Evolutionary conservation across 2,797 vertebrate species (phyloP), one percentile per base, ranked within the genome.

Genomic region (Sebastes steindachneri): DNA sequence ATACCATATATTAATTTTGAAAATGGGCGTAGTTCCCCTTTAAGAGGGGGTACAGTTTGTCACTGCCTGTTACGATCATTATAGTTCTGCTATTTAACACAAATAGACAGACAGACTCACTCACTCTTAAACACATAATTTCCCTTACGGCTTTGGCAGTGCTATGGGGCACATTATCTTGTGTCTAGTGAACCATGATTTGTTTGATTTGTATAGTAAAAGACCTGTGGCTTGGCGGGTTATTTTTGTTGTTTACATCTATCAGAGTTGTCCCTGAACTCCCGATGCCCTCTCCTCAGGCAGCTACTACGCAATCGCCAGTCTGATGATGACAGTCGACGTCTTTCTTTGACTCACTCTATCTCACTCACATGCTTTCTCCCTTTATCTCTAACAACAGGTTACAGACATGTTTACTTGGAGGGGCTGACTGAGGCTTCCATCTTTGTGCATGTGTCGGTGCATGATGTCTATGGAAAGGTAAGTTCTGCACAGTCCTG

Each of bases 381-480:
- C 28, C 9, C 23, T 5, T 77, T 29, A 54, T 82, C 6, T 82
- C 63, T 48, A 68, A 59, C 88, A 78, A 85, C 92, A 99, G 98
- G 99, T 88, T 99, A 99, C 89, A 97, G 99, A 53, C 99, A 99
- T 2, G 97, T 99, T 81, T 99, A 99, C 87, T 94, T 99, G 89
- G 99, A 99, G 81, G 99, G 98, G 35, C 91, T 99, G 92, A 98
- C 97, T 6, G 98, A 99, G 92, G 97, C 98, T 10, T 99, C 99
- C 81, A 97, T 99, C 93, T 99, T 99, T 95, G 96, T 99, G 75
- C 98, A 99, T 51, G 94, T 99, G 92, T 97, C 97, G 66, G 97
- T 99, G 83, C 98, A 99, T 93, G 98, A 99, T 79, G 98, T 98
- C 87, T 99, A 97, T 60, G 99, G 98, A 71, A 99, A 99, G 97